Evolutionary conservation across 2,888 invertebrate species (phyloP).

Genomic region (Dysmachus trigonus): DNA sequence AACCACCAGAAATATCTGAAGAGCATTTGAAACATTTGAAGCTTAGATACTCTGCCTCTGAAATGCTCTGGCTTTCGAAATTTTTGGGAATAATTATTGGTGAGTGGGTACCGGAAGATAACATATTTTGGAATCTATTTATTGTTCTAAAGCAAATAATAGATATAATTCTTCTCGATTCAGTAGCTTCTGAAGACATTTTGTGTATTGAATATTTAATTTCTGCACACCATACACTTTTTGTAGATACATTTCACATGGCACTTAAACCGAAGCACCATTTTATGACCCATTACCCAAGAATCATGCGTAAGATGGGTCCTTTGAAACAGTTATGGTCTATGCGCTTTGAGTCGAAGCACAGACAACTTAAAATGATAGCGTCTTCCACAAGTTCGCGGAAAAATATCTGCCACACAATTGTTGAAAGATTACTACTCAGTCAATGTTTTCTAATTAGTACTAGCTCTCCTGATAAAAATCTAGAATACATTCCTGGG

Average conservation of each 20-base stretch:
- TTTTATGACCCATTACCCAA: slow-evolving; percentile 13
- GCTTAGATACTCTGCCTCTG: slow-evolving; percentile 37
- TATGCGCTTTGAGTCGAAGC: slow-evolving; percentile 4
- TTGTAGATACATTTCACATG: background rate
- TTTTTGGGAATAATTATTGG: slow-evolving; percentile 25
- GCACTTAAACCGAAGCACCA: slow-evolving; percentile 25
- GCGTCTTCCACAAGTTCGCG: background rate
- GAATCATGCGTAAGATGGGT: slow-evolving; percentile 47
- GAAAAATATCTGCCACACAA: no score
- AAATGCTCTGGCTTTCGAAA: slow-evolving; percentile 38
- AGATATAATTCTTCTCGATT: no score
- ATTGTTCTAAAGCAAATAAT: background rate
- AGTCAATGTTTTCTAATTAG: no score
- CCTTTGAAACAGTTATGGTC: slow-evolving; percentile 45
- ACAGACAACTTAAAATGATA: background rate
- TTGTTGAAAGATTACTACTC: no score
- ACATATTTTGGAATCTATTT: background rate
- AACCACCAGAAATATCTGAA: no score
- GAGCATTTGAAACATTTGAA: background rate
- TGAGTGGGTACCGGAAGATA: background rate
- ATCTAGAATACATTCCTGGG: no score
- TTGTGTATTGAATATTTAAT: no score
- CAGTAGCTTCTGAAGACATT: no score
- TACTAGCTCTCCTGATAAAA: no score
- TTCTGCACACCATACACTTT: no score